phyloP scores from a whole-genome alignment of 1,140 invertebrate genomes.

The Zaprionus capensis region DNA sequence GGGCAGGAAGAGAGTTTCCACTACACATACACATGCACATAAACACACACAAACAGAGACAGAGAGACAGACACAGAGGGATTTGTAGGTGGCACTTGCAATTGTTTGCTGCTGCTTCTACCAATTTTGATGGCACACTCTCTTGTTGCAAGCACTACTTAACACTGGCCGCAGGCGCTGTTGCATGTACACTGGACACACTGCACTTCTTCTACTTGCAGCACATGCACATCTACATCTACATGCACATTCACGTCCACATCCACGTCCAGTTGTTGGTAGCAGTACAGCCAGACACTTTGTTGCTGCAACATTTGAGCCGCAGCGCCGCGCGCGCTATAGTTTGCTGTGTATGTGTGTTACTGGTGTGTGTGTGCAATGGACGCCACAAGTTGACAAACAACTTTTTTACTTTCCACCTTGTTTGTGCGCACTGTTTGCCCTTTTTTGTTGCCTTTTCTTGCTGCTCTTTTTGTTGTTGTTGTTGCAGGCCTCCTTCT shows the following conservation, averaged over 20 bases:
- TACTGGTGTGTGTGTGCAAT: constrained; percentile 30
- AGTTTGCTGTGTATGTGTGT: constrained; percentile 13
- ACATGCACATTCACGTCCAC: constrained; percentile 14
- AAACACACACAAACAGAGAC: too few relatives aligned
- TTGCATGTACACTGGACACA: constrained; percentile 56
- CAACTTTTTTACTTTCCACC: constrained; percentile 82
- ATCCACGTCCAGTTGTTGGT: constrained; percentile 25
- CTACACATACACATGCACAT: not conserved
- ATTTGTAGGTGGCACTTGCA: too few relatives aligned
- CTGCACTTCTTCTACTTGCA: constrained; percentile 37
- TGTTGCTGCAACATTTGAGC: constrained; percentile 76
- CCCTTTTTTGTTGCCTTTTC: constrained; percentile 45
- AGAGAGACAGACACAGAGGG: too few relatives aligned
- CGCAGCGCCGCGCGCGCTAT: not conserved
- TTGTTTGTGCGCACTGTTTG: constrained; percentile 59
- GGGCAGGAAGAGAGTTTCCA: not conserved
- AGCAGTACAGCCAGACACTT: constrained; percentile 74
- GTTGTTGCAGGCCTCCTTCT: not conserved
- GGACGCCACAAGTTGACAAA: constrained; percentile 83
- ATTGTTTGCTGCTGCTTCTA: constrained; percentile 22
- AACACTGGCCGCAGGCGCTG: constrained; percentile 59
- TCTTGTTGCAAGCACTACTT: constrained; percentile 20
- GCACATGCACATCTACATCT: constrained; percentile 4
- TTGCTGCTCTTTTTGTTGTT: constrained; percentile 17
- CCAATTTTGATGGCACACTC: constrained; percentile 7